Percentiles rank a stretch among this genome's conserved stretches.
phyloP scores from a whole-genome alignment of 2,113 vertebrate species.

The Barbus barbus region DNA sequence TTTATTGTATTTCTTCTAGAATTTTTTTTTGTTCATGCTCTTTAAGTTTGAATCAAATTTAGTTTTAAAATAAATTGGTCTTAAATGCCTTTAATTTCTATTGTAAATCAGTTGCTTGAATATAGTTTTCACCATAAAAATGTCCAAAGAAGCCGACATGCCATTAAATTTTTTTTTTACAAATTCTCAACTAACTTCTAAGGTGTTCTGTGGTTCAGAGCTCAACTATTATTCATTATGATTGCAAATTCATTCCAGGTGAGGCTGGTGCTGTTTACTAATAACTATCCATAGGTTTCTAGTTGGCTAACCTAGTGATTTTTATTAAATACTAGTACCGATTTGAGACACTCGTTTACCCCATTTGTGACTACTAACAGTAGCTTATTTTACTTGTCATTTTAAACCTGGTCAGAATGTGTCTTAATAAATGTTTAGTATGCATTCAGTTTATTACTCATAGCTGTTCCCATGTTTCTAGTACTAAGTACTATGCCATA shows the following conservation, averaged over 20 bases:
- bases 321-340: too few relatives aligned
- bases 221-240: not conserved
- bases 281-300: not conserved
- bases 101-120: not conserved
- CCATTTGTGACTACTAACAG: too few relatives aligned
- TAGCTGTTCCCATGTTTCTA: not conserved
- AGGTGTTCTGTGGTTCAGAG: too few relatives aligned
- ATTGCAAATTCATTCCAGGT: not conserved
- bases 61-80: too few relatives aligned
- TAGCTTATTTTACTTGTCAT: not conserved
- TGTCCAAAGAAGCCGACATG: not conserved
- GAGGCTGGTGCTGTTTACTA: not conserved
- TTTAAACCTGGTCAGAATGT: not conserved
- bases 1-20: not conserved
- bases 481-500: rapidly evolving
- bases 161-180: too few relatives aligned
- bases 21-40: not conserved
- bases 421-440: not conserved
- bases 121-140: not conserved
- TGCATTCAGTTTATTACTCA: not conserved
- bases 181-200: too few relatives aligned
- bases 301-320: too few relatives aligned
- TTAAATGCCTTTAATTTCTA: not conserved
- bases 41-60: too few relatives aligned
- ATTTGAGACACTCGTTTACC: too few relatives aligned